phyloP scores from a whole-genome alignment of 2,888 invertebrate species.

The Cryptus armator region DNA sequence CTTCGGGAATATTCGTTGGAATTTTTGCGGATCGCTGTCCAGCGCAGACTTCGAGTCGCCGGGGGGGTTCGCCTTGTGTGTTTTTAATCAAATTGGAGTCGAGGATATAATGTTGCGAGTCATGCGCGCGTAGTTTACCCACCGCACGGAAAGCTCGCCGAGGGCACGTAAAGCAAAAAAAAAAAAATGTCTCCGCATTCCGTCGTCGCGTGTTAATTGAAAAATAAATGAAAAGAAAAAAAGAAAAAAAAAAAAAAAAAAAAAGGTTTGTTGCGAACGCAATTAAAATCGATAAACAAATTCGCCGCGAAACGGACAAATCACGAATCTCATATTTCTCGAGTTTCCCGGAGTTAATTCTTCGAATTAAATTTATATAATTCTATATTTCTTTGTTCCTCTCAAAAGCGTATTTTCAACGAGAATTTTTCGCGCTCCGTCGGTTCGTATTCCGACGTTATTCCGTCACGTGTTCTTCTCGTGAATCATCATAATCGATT shows the following conservation, averaged over 20 bases:
- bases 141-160: slow-evolving; percentile 5
- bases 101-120: not conserved
- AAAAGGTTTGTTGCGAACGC: not conserved
- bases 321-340: not conserved
- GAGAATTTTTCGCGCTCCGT: not conserved
- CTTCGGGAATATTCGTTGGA: not conserved
- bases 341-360: too few relatives aligned
- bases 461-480: slow-evolving; percentile 31
- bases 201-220: not conserved
- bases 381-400: too few relatives aligned
- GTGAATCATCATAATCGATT: slow-evolving; percentile 54
- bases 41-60: not conserved
- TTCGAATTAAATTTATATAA: too few relatives aligned
- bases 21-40: not conserved
- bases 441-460: slow-evolving; percentile 3
- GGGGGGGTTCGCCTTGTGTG: not conserved
- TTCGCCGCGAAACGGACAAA: not conserved
- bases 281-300: not conserved
- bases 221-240: not conserved
- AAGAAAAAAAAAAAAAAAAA: too few relatives aligned
- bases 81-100: slow-evolving; percentile 14
- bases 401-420: too few relatives aligned
- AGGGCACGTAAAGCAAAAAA: not conserved
- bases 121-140: slow-evolving; percentile 11
- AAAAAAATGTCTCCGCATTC: not conserved